Percentiles rank a stretch among this genome's conserved stretches.
Evolutionary conservation across 2,113 vertebrate genomes (phyloP).

Genomic region (Pithys albifrons): DNA sequence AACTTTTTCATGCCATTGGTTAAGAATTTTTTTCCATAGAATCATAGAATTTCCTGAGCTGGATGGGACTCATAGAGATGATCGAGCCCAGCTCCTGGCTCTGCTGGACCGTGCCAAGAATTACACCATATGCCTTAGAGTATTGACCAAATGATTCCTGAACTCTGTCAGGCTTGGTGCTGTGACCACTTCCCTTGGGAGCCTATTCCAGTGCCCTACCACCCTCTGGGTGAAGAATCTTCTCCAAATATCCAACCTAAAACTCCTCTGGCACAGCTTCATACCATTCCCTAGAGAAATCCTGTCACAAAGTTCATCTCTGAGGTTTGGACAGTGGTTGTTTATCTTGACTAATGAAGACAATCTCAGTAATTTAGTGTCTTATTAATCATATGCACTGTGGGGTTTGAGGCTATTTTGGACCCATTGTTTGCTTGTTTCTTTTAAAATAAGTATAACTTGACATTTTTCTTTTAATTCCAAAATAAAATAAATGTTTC

Average conservation of each 20-base stretch:
- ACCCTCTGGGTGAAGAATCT: not conserved
- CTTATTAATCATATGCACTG: not conserved
- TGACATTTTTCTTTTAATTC: not conserved
- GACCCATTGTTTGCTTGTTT: not conserved
- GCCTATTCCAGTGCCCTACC: accelerated
- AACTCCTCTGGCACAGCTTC: not conserved
- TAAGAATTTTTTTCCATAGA: not conserved
- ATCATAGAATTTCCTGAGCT: not conserved
- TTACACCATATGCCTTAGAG: accelerated
- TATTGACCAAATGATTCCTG: not conserved
- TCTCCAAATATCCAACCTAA: not conserved
- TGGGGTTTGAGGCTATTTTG: not conserved
- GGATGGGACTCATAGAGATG: no score
- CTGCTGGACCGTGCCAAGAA: not conserved
- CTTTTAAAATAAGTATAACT: not conserved
- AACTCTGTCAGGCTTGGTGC: not conserved
- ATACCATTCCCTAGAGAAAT: not conserved
- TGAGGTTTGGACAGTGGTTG: not conserved
- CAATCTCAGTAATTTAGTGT: not conserved
- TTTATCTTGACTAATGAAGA: not conserved
- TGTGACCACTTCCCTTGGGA: not conserved
- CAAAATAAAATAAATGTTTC: not conserved
- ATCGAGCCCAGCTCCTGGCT: not conserved
- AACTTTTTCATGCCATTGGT: accelerated
- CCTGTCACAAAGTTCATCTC: not conserved